phyloP scores from a whole-genome alignment of 64 coral and sea anemone genomes.

The Pocillopora damicornis region DNA sequence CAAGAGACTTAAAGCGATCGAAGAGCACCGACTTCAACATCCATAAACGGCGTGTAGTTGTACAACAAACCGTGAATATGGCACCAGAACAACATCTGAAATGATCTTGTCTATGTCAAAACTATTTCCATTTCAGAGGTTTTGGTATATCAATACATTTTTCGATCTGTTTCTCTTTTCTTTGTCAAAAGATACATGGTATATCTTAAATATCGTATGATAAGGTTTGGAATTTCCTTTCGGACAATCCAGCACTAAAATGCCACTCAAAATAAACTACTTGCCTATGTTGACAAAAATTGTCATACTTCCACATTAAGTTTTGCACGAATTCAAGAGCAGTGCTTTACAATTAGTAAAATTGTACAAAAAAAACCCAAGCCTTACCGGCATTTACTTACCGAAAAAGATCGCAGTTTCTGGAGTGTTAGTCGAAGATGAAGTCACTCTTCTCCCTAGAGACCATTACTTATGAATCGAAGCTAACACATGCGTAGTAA shows the following conservation, averaged over 20 bases:
- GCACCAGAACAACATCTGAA: neutral
- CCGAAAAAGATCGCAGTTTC: neutral
- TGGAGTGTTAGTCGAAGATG: neutral
- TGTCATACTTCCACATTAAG: neutral
- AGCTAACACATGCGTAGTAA: neutral
- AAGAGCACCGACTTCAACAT: neutral
- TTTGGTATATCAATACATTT: neutral
- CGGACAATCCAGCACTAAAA: neutral
- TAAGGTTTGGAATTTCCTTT: neutral
- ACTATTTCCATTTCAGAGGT: neutral
- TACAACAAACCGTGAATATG: neutral
- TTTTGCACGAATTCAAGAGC: neutral
- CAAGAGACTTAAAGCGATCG: no score
- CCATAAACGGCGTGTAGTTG: neutral
- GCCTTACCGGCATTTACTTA: neutral
- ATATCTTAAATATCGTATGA: neutral
- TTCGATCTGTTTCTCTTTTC: neutral
- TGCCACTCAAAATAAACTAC: neutral
- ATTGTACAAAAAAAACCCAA: neutral
- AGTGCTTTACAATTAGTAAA: neutral
- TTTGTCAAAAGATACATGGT: neutral
- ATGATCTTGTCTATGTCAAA: conserved; percentile 7
- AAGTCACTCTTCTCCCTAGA: conserved; percentile 21
- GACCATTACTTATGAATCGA: conserved; percentile 31
- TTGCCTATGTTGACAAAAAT: neutral